These are phyloP conservation scores for Brenthis hecate DNA, from an alignment of 2,888 invertebrate species.

Conservation along the genomic window DNA sequence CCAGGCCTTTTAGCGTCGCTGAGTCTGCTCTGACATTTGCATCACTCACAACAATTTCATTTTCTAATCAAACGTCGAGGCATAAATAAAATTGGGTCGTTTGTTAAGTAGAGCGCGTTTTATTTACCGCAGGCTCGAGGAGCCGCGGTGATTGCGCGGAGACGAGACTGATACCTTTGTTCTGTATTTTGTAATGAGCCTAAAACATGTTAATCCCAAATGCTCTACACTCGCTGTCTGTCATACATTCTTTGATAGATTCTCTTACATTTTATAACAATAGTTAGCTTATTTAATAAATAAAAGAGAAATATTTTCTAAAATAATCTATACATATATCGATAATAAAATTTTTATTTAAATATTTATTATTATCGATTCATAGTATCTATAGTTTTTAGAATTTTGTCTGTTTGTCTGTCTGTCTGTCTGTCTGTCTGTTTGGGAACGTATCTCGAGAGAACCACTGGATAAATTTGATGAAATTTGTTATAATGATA, in stretches of 20 bases:
- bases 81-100: slow-evolving; percentile 15
- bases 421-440: too few relatives aligned
- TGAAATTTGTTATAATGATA: too few relatives aligned
- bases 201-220: not conserved
- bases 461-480: too few relatives aligned
- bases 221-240: not conserved
- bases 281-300: too few relatives aligned
- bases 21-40: not conserved
- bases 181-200: slow-evolving; percentile 5
- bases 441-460: too few relatives aligned
- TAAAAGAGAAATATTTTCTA: too few relatives aligned
- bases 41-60: slow-evolving; percentile 11
- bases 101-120: slow-evolving; percentile 21
- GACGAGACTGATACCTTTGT: slow-evolving; percentile 9
- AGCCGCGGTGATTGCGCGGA: slow-evolving; percentile 12
- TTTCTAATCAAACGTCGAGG: slow-evolving; percentile 6
- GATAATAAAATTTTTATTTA: too few relatives aligned
- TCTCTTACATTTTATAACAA: not conserved
- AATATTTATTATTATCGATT: too few relatives aligned
- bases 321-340: too few relatives aligned
- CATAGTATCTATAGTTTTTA: too few relatives aligned
- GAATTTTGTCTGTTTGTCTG: too few relatives aligned
- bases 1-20: too few relatives aligned
- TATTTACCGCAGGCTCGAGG: slow-evolving; percentile 11
- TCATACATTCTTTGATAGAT: not conserved